Conservation (phyloP, 2,797 vertebrate species). For the Diplodus puntazzo region DNA sequence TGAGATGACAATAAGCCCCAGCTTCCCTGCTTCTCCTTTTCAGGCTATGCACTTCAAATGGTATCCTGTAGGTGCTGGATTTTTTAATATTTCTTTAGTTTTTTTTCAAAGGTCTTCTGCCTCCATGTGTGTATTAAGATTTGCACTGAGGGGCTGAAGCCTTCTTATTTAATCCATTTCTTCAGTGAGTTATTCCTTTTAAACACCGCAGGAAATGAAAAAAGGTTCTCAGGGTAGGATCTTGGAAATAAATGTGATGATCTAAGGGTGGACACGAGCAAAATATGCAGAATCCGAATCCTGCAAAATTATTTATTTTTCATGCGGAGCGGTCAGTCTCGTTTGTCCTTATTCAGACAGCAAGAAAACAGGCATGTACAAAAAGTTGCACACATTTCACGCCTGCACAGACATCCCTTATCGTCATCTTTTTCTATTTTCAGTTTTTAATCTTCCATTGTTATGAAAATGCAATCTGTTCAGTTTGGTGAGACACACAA, state of each 20-base stretch:
- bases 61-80: conserved; percentile 12
- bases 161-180: conserved; percentile 18
- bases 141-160: conserved; percentile 2
- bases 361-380: background rate
- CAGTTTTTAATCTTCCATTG: conserved; percentile 29
- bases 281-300: background rate
- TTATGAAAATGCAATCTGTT: conserved; percentile 59
- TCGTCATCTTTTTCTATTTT: conserved; percentile 8
- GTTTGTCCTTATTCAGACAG: background rate
- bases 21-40: conserved; percentile 25
- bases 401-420: background rate
- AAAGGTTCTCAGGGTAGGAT: background rate
- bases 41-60: conserved; percentile 21
- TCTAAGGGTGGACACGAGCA: background rate
- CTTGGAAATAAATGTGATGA: conserved; percentile 2
- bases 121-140: conserved; percentile 39
- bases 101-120: conserved; percentile 22
- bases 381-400: background rate
- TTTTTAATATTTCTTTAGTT: background rate
- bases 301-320: background rate
- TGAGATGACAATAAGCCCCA: conserved; percentile 41
- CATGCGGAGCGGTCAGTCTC: background rate
- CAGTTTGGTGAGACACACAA: conserved; percentile 45
- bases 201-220: conserved; percentile 17
- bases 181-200: conserved; percentile 10